Evolutionary conservation across 2,113 vertebrate genomes (phyloP).

Genomic region (Diphyllodes magnificus): DNA sequence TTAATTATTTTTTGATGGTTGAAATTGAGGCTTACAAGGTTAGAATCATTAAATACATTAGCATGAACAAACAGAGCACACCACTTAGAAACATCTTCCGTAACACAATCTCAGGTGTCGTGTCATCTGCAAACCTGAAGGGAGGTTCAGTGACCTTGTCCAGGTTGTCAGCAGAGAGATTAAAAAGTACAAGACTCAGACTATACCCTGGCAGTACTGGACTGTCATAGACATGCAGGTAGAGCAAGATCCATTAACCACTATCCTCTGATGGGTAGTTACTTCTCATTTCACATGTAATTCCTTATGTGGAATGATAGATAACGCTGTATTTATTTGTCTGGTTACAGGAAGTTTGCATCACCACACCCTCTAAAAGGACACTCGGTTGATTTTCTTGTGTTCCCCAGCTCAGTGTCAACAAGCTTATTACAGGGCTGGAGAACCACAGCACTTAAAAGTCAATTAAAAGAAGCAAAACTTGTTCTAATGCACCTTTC

Average conservation of each 20-base stretch:
- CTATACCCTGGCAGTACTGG: neutral
- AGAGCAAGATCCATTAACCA: neutral
- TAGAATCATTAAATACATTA: neutral
- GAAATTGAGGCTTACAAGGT: neutral
- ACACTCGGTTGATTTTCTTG: neutral
- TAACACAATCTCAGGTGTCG: neutral
- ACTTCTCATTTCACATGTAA: neutral
- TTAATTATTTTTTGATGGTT: neutral
- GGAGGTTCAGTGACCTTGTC: neutral
- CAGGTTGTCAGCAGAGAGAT: neutral
- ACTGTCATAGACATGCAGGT: neutral
- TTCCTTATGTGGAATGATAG: neutral
- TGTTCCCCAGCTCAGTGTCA: neutral
- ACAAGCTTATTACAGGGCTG: neutral
- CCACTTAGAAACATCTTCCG: accelerated
- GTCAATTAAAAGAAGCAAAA: neutral
- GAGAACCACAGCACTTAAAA: neutral
- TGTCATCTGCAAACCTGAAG: neutral
- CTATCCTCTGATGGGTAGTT: neutral
- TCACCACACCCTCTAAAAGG: neutral
- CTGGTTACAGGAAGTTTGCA: neutral
- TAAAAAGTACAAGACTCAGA: neutral
- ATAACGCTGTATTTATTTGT: accelerated
- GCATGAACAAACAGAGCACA: neutral
- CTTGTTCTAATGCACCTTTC: neutral